Evolutionary conservation across 92 coral and sea anemone genomes (phyloP), one percentile per base, ranked within the genome.

Genomic region (Palythoa grandis): DNA sequence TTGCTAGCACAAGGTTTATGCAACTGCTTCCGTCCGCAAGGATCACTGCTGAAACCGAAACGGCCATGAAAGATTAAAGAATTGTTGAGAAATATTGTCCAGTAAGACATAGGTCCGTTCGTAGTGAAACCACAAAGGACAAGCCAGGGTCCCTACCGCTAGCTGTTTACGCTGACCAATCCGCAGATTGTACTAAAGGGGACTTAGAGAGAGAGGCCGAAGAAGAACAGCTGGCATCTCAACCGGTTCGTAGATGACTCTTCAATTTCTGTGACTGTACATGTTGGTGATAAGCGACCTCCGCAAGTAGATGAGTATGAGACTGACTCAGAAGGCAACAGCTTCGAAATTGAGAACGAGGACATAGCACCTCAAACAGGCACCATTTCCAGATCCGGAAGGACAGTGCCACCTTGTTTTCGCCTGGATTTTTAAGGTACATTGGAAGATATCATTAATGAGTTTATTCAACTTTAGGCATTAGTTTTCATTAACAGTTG

Each of bases 201-300:
- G 66, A 60, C 23, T 19, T 60, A 16, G 23, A 16, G 66, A 14
- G 20, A 60, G 20, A 16, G 66, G 22, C 66, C 66, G 66, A 60
- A 60, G 66, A 60, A 14, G 66, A 60, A 60, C 22, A 60, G 66
- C 66, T 60, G 65, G 66, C 66, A 60, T 7, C 20, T 60, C 23
- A 60, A 29, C 66, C n/a, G n/a, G 66, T 16, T 60, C 66, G 66
- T 60, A 7, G 4, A 60, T 14, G 66, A 60, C 19, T 60, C 66
- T 60, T 60, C 4, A 60, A 60, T 14, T 3, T 72, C 40, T 22
- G 43, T 72, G 38, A 72, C 76, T 37, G 76, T 29, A 29, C 35
- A 29, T 72, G 76, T 29, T 72, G 76, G 76, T 72, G 76, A 72
- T 72, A 47, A 72, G 76, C 76, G 22, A 22, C 17, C 76, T 72